phyloP scores from a whole-genome alignment of 2,113 vertebrate genomes.

The Siniperca knerii region DNA sequence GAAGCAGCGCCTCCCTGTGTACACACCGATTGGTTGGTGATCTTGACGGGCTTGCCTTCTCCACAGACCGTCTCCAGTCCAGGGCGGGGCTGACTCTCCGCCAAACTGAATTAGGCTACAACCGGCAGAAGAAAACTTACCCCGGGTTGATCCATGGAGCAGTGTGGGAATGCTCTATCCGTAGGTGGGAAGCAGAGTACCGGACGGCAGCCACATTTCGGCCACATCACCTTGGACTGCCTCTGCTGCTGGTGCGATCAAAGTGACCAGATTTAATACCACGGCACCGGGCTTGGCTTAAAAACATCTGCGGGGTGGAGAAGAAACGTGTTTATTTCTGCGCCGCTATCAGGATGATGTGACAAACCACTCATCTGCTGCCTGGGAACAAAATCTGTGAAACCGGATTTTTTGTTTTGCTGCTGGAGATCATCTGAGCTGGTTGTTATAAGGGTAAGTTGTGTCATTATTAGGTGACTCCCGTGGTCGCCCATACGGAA shows the following conservation, averaged over 20 bases:
- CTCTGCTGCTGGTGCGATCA: slow-evolving; percentile 32
- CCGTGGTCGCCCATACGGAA: slow-evolving; percentile 52
- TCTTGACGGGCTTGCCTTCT: slow-evolving; percentile 55
- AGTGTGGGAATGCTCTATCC: slow-evolving; percentile 79
- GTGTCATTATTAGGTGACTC: slow-evolving; percentile 47
- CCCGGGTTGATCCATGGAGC: slow-evolving; percentile 78
- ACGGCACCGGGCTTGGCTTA: slow-evolving; percentile 47
- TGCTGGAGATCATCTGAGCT: slow-evolving; percentile 65
- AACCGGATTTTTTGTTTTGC: slow-evolving; percentile 51
- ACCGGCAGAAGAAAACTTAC: slow-evolving; percentile 82
- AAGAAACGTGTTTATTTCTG: slow-evolving; percentile 59
- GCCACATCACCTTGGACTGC: slow-evolving; percentile 39
- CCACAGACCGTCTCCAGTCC: slow-evolving; percentile 66
- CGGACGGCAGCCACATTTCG: slow-evolving; percentile 55
- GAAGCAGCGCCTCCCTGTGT: slow-evolving; percentile 71
- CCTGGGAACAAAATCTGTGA: slow-evolving; percentile 40
- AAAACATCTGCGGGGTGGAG: slow-evolving; percentile 51
- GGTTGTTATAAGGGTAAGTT: slow-evolving; percentile 81
- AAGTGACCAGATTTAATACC: slow-evolving; percentile 39
- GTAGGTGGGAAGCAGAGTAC: slow-evolving; percentile 69
- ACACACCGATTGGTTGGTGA: slow-evolving; percentile 69
- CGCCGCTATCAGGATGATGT: slow-evolving; percentile 78
- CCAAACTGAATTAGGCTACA: slow-evolving; percentile 77
- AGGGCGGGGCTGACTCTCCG: slow-evolving; percentile 83
- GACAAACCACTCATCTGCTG: slow-evolving; percentile 68